phyloP scores from a whole-genome alignment of 2,797 vertebrate species.

The Phaenicophaeus curvirostris region DNA sequence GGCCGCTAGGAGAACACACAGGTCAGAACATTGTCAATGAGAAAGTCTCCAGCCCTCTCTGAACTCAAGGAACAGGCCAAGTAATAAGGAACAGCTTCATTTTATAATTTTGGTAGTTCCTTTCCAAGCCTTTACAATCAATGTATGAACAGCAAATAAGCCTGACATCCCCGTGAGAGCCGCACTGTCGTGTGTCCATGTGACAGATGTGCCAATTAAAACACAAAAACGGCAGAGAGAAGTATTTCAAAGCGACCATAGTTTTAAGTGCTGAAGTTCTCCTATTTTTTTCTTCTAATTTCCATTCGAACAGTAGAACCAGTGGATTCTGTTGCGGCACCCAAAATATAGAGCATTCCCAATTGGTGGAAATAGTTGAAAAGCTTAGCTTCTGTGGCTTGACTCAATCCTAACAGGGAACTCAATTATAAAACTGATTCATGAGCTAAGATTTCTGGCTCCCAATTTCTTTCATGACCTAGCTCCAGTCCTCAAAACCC shows the following conservation, averaged over 20 bases:
- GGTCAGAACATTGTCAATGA: neutral
- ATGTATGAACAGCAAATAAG: neutral
- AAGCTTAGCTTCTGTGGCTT: neutral
- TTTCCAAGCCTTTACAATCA: neutral
- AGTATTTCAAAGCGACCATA: neutral
- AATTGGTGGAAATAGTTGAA: neutral
- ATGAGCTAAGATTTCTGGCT: neutral
- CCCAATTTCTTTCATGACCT: neutral
- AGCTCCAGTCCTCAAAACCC: neutral
- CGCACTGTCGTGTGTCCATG: fast-evolving
- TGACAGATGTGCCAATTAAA: neutral
- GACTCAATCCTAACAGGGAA: neutral
- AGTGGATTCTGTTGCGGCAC: neutral
- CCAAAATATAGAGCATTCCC: neutral
- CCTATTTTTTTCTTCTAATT: neutral
- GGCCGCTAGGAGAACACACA: neutral
- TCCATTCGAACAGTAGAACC: neutral
- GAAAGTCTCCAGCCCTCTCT: neutral
- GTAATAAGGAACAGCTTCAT: neutral
- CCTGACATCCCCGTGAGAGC: neutral
- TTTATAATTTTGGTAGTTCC: neutral
- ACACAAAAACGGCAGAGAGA: neutral
- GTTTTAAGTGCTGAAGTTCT: neutral
- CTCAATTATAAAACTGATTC: neutral
- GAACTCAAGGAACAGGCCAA: neutral